phyloP scores from a whole-genome alignment of 2,797 vertebrate species.

The Ibycter americanus region DNA sequence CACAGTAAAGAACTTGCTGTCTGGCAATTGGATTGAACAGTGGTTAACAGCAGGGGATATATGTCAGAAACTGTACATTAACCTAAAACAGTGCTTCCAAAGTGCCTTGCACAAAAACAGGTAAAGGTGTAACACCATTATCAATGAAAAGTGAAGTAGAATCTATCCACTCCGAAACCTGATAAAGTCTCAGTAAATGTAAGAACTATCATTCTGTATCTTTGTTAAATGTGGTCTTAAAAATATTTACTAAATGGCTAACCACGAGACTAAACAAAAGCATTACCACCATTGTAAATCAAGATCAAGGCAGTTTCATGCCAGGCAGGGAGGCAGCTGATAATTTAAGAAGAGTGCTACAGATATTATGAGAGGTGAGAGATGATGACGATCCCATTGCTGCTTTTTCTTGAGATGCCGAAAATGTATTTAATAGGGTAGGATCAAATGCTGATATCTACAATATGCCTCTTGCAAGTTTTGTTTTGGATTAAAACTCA shows the following conservation, averaged over 20 bases:
- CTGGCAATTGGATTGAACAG: neutral
- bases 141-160: neutral
- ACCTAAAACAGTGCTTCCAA: neutral
- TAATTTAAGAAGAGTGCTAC: constrained; percentile 68
- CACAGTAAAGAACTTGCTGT: neutral
- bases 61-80: neutral
- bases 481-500: constrained; percentile 72
- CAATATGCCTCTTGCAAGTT: constrained; percentile 46
- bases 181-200: constrained; percentile 11
- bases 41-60: neutral
- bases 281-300: constrained; percentile 73
- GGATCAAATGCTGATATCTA: constrained; percentile 61
- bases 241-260: constrained; percentile 74
- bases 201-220: constrained; percentile 53
- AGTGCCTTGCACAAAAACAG: constrained; percentile 5
- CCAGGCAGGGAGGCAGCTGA: constrained; percentile 67
- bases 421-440: constrained; percentile 53
- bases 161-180: neutral
- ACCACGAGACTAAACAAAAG: constrained; percentile 76
- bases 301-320: constrained; percentile 77
- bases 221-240: constrained; percentile 62
- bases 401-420: constrained; percentile 39
- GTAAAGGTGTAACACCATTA: constrained; percentile 16
- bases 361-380: constrained; percentile 67
- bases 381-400: constrained; percentile 46